Percentiles rank a stretch among this genome's conserved stretches.
These are phyloP conservation scores for Apis cerana DNA, from an alignment of 1,140 invertebrate species.

Conservation along the genomic window DNA sequence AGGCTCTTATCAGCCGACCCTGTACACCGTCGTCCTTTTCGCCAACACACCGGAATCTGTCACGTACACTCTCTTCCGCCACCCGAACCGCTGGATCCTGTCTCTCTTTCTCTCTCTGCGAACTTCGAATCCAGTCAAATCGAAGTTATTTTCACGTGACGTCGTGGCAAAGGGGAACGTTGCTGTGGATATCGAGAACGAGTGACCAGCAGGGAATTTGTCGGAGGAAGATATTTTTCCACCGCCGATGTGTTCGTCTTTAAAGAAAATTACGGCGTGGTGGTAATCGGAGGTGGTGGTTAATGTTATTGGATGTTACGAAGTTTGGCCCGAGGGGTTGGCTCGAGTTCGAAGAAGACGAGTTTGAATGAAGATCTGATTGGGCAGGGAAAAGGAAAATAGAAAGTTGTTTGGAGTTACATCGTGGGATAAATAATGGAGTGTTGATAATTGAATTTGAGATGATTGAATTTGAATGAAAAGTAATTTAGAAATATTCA, in stretches of 20 bases:
- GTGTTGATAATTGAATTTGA: no score
- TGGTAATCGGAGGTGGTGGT: neutral
- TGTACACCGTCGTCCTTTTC: constrained; percentile 37
- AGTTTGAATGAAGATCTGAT: no score
- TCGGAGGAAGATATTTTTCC: neutral
- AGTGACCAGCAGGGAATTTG: constrained; percentile 54
- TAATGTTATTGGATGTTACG: neutral
- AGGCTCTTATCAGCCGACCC: constrained; percentile 48
- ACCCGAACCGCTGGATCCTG: neutral
- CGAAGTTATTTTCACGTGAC: constrained; percentile 70
- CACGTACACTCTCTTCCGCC: constrained; percentile 39
- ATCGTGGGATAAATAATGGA: no score
- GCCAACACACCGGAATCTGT: constrained; percentile 55
- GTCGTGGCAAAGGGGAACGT: constrained; percentile 57
- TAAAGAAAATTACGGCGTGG: neutral
- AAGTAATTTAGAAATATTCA: no score
- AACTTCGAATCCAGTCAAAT: constrained; percentile 55
- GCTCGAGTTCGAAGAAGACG: neutral
- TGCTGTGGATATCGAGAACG: constrained; percentile 34
- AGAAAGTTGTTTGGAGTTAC: no score
- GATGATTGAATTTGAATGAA: no score
- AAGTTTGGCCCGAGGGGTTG: neutral
- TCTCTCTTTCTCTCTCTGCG: constrained; percentile 6
- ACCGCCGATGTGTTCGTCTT: neutral
- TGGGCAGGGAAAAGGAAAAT: no score